Conservation (phyloP, 2,888 invertebrate genomes). For the Mesorhabditis belari region DNA sequence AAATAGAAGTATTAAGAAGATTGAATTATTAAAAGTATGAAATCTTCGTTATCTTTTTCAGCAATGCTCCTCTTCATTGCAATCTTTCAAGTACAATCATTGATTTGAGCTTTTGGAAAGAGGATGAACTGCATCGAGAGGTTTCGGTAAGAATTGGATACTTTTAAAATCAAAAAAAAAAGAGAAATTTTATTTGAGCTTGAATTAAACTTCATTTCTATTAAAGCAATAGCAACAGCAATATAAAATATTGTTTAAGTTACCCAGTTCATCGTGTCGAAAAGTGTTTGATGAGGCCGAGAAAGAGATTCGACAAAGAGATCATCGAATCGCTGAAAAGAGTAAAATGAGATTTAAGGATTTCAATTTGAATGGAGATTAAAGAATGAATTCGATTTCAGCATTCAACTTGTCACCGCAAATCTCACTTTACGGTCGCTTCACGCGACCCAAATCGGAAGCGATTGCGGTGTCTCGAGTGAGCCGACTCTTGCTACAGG, state of each 20-base stretch:
- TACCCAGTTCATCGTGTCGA: background rate
- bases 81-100: background rate
- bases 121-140: background rate
- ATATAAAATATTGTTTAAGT: background rate
- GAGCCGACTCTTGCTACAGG: conserved; percentile 38
- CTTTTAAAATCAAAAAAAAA: too few relatives aligned
- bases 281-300: background rate
- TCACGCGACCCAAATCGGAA: conserved; percentile 46
- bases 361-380: background rate
- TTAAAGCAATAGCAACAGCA: background rate
- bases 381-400: background rate
- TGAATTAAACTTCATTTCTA: too few relatives aligned
- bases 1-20: background rate
- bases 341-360: background rate
- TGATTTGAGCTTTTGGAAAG: background rate
- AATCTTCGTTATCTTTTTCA: too few relatives aligned
- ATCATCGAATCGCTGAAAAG: too few relatives aligned
- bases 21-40: background rate
- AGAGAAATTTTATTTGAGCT: too few relatives aligned
- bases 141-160: background rate
- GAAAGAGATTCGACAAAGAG: too few relatives aligned
- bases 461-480: conserved; percentile 33
- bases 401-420: background rate
- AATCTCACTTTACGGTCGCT: conserved; percentile 28
- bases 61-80: background rate